Percentiles rank a stretch among this genome's conserved stretches.
These are phyloP conservation scores for Clarias batrachus DNA, from an alignment of 2,113 vertebrate genomes.

Conservation along the genomic window DNA sequence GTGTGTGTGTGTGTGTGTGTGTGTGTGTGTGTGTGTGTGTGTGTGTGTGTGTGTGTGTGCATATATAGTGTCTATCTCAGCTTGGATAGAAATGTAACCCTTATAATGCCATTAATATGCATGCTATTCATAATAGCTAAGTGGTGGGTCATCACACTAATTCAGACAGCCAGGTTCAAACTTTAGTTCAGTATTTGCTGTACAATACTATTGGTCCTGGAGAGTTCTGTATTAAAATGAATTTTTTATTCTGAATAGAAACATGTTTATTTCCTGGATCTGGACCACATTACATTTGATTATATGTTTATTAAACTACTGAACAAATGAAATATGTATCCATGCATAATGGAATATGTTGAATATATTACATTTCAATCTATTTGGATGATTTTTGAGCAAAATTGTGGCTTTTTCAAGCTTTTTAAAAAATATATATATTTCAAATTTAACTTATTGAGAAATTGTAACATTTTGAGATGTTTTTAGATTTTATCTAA, in stretches of 20 bases:
- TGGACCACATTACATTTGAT: background rate
- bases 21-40: constrained; percentile 4
- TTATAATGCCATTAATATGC: constrained; percentile 4
- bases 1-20: constrained; percentile 10
- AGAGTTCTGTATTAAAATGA: background rate
- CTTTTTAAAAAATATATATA: background rate
- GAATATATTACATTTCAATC: background rate
- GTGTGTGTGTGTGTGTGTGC: background rate
- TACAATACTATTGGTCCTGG: background rate
- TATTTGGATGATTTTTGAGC: too few relatives aligned
- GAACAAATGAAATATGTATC: background rate
- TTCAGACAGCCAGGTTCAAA: background rate
- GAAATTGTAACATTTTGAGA: background rate
- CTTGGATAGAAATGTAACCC: constrained; percentile 26
- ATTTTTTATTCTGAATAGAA: background rate
- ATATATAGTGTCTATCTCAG: constrained; percentile 14
- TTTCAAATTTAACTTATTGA: too few relatives aligned
- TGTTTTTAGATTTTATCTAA: background rate
- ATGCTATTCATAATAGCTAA: constrained; percentile 9
- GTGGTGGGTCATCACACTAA: background rate
- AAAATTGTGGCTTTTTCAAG: background rate
- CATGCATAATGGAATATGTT: background rate
- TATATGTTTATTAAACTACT: background rate
- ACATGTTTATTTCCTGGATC: background rate
- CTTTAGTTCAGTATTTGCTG: background rate